Base-by-base conservation (phyloP, 23 tunicate genomes). In the Styela clava region DNA sequence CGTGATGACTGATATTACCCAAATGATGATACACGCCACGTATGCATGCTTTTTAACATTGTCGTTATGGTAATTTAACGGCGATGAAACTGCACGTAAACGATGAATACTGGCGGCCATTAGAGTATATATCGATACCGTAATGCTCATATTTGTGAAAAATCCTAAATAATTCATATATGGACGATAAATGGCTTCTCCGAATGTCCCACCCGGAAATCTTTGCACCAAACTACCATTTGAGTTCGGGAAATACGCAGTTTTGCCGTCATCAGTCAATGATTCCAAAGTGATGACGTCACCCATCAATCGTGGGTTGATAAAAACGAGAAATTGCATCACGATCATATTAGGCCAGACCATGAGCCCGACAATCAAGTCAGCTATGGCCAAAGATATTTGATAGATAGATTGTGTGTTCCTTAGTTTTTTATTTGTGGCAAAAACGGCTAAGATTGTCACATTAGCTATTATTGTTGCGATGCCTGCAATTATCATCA, bases 401-500 rank as follows among this genome's bases (percentile, higher is more conserved):
- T 91, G 85, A 82, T 85, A 91, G 28, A 91, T 61, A 1, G 86
- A 73, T 74, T 91, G 97, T 62, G 90, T 91, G 87, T 91, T 85
- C 3, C 84, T 83, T 9, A 86, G 79, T 3, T 29, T 77, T 2
- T 82, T 82, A 69, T 70, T 91, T 16, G 26, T 34, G 24, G 33
- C 61, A 62, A 86, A 82, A 24, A 83, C 97, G 18, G 72, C 77
- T 16, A 91, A 64, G 24, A 91, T 83, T 0, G 83, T 25, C 12
- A 83, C 67, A 51, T 91, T 91, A 29, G 73, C 87, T 0, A 86
- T 3, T 19, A 85, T 82, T 3, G 84, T 78, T 27, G 85, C 34
- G 22, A 91, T 56, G 2, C 78, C 87, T 26, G 82, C 68, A 1
- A 91, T 35, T 5, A 34, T 84, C 64, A 89, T 86, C 20, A 91